Evolutionary conservation across 2,888 invertebrate species (phyloP), one percentile per base, ranked within the genome.

Genomic region (Nymphalis polychloros): DNA sequence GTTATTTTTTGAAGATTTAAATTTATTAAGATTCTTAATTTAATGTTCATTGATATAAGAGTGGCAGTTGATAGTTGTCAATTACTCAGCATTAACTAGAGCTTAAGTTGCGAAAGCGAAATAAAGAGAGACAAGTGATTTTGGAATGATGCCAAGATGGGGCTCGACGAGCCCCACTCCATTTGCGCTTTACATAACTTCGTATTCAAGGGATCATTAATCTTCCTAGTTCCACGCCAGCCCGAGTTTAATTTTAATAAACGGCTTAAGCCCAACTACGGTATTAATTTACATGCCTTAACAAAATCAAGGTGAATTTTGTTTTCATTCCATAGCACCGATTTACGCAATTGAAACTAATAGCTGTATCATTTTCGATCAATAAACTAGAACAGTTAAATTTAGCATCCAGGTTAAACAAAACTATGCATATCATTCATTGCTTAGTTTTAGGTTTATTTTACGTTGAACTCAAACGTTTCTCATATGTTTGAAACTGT

Each of bases 111-210:
- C 84, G 84, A 84, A 84, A 84, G 84, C 85, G 81, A 81, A 85
- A 84, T 83, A 84, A 81, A 83, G 85, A 83, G 84, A 87, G 88
- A 89, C 89, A 88, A 90, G 90, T 88, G 90, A 90, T 89, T 89
- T 88, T 92, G 92, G 92, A 90, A 82, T 86, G 85, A 83, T 79
- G 92, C 92, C 92, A 92, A 90, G 85, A 85, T 86, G 83, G 83
- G 81, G 83, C 84, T 80, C 84, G 84, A 80, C 83, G 85, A 84
- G 83, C 85, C 87, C 84, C 85, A 87, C 89, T 88, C 88, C 88
- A 87, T 88, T 89, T 88, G 87, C 87, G 89, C 90, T 90, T 90
- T 90, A 90, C 92, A 90, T 91, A 91, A 90, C 90, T 92, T 85
- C 84, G 90, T 88, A 87, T 92, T 89, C 90, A 88, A 87, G 87